Percentiles rank a stretch among this genome's conserved stretches.
These are phyloP conservation scores for Aeoliscus strigatus DNA, from an alignment of 2,797 vertebrate species.

Conservation along the genomic window DNA sequence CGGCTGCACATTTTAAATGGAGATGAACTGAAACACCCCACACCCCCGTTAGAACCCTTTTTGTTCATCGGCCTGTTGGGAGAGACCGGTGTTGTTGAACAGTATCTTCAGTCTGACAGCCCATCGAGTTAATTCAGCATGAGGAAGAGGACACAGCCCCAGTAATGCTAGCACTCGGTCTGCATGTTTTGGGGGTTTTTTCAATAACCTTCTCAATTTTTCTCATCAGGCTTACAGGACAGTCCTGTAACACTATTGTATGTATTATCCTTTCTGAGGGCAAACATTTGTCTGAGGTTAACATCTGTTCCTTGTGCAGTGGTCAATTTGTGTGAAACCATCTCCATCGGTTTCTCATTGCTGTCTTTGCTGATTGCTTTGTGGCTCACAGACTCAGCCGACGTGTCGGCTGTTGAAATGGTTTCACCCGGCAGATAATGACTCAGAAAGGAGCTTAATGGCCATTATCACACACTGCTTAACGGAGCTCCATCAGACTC, in stretches of 20 bases:
- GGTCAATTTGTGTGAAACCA: neutral
- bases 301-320: neutral
- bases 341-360: constrained; percentile 10
- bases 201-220: no score
- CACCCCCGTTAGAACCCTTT: constrained; percentile 23
- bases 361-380: constrained; percentile 11
- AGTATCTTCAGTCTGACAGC: constrained; percentile 26
- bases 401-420: constrained; percentile 8
- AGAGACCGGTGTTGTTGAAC: constrained; percentile 22
- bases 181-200: constrained; percentile 8
- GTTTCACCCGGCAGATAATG: constrained; percentile 20
- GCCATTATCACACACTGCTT: constrained; percentile 8
- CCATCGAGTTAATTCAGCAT: constrained; percentile 43
- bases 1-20: constrained; percentile 13
- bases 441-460: constrained; percentile 18
- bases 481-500: constrained; percentile 6
- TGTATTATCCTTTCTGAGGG: no score
- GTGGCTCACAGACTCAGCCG: no score
- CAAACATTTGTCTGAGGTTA: no score
- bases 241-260: no score
- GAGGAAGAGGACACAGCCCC: constrained; percentile 3
- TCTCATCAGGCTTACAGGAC: no score
- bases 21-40: constrained; percentile 17
- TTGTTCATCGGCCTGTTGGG: constrained; percentile 20
- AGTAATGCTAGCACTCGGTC: constrained; percentile 21